Evolutionary conservation across 1,140 invertebrate genomes (phyloP), one percentile per base, ranked within the genome.

Genomic region (Leptestheria dahalacensis): DNA sequence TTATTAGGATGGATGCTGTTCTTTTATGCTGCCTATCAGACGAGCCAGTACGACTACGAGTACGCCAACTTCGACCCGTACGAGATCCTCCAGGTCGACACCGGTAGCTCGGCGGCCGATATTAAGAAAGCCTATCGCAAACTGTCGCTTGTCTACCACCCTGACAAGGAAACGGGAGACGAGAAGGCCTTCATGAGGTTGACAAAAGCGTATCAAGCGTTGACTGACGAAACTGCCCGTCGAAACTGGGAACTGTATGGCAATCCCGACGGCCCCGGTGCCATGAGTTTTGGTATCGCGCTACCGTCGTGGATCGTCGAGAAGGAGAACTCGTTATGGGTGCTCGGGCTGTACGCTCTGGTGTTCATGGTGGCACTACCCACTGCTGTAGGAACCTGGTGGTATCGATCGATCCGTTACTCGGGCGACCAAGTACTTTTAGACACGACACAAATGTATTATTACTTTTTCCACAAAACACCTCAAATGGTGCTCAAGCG

Each of bases 301-400:
- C 74, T 99, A 48, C 97, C 97, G 20, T 97, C 95, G 57, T 99
- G 96, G 96, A 97, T 99, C 72, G 92, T 99, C n/a, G 94, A 98
- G 70, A 95, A 97, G 72, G 90, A 99, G 75, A 99, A 99, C 73
- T 97, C 93, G 64, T 82, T 98, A 33, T 97, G 91, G 91, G 94
- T 62, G 9, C 76, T 99, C 46, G 92, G 91, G 15, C 77, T 96
- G 0, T 99, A 99, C 77, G 92, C 84, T 20, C 74, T 98, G 48
- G 85, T 99, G 1, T 99, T 99, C 69, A 98, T 99, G 93, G 84
- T 99, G 55, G 89, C 92, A 57, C 73, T 99, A 65, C 95, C 95
- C 12, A 86, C 88, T 57, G 83, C 84, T 64, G 86, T 98, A 64
- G 94, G 94, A 50, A 88, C 89, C 66, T 99, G 97, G 96, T 99